These are phyloP conservation scores for Aplodontia rufa DNA, from an alignment of 2,113 vertebrate genomes.

Conservation along the genomic window DNA sequence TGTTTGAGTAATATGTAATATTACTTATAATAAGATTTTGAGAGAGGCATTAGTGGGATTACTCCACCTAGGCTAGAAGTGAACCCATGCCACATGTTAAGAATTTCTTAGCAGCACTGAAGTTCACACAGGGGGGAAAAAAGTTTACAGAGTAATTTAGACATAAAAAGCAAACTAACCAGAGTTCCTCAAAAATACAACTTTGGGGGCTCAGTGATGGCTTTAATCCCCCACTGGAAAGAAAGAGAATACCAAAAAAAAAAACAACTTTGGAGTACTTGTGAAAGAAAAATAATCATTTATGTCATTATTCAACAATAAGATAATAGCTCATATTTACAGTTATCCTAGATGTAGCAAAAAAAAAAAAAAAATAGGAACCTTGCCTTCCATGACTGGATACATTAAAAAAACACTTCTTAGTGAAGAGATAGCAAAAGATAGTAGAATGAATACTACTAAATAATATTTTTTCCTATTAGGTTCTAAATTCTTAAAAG, in stretches of 20 bases:
- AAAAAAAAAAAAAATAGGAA: background rate
- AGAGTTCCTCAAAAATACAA: background rate
- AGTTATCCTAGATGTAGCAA: background rate
- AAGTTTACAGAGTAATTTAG: background rate
- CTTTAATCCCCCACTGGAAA: background rate
- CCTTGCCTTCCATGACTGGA: background rate
- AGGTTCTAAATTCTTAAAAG: background rate
- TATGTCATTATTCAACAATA: background rate
- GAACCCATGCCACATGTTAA: background rate
- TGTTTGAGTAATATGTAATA: too few species aligned
- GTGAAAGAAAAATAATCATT: background rate
- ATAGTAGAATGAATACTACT: background rate
- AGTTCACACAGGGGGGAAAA: background rate
- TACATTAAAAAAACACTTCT: background rate
- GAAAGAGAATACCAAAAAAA: background rate
- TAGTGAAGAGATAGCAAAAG: background rate
- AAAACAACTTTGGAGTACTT: background rate
- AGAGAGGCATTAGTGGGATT: background rate
- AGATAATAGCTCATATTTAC: background rate
- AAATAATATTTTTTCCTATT: background rate
- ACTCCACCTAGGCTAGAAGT: background rate
- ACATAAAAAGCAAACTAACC: background rate
- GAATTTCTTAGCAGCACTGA: background rate
- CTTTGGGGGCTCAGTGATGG: background rate
- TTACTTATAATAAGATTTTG: too few species aligned